Base-by-base conservation (phyloP, 1,140 invertebrate genomes). In the Cyrtorhinus lividipennis region DNA sequence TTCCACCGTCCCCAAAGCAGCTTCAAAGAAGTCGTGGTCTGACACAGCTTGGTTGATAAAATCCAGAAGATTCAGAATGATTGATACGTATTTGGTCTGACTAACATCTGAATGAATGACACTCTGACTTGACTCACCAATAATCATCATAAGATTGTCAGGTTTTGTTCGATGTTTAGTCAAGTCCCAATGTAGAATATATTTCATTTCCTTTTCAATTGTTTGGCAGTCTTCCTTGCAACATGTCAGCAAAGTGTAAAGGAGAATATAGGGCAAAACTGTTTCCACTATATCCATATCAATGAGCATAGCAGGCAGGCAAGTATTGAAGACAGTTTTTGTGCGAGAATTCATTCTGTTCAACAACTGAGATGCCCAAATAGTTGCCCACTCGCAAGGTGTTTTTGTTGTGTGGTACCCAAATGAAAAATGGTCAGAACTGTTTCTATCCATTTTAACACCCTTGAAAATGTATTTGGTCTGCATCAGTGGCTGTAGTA, bases 211-310 rank as follows among this genome's bases (percentile, higher is more conserved):
- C 25, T 59, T 59, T 59, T 59, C 58, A 30, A 59, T 59, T 10
- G 38, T 10, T 15, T 30, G 13, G n/a, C 27, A n/a, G 26, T 59
- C 24, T 8, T 10, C 13, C 26, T 13, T 1, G n/a, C 15, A 10
- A 3, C 58, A 15, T n/a, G 10, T 13, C 13, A 59, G n/a, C 10
- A 59, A 15, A 1, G 58, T 26, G 27, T 59, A 30, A 3, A 59
- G 68, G 13, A 88, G 69, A 48, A 88, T 81, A 66, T 87, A 82
- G 0, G 85, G 86, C 60, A 88, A 73, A 70, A 87, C 87, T 45
- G 84, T 79, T 68, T 83, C 81, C 25, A 87, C 68, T 23, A 83
- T 83, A 67, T 80, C 78, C 5, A 79, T 77, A 69, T 87, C 85
- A 61, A 81, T 77, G 45, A 81, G 80, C 65, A 89, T 82, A 64